These are phyloP conservation scores for Melopsittacus undulatus DNA, from an alignment of 2,797 vertebrate genomes.

Conservation along the genomic window DNA sequence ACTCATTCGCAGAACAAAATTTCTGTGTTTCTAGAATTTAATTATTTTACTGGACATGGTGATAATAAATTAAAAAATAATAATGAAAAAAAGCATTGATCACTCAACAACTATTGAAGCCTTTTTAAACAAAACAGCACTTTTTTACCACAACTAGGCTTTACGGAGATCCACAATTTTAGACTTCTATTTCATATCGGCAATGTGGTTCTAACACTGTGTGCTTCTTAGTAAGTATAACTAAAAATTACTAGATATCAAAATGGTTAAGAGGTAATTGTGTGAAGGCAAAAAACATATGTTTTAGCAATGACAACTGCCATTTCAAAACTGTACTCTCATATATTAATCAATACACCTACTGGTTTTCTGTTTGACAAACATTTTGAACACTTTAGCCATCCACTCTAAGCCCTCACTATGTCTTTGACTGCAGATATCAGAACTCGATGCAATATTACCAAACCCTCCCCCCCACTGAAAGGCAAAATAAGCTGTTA, in stretches of 20 bases:
- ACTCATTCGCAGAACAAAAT: not conserved
- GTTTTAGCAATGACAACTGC: not conserved
- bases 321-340: not conserved
- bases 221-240: not conserved
- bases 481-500: not conserved
- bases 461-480: accelerated
- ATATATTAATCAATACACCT: not conserved
- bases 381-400: not conserved
- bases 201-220: not conserved
- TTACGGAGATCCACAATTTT: not conserved
- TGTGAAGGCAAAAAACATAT: not conserved
- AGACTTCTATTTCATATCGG: not conserved
- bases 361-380: not conserved
- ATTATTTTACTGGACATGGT: not conserved
- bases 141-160: not conserved
- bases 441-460: not conserved
- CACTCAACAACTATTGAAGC: not conserved
- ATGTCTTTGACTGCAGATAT: not conserved
- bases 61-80: not conserved
- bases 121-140: not conserved
- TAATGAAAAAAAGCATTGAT: not conserved
- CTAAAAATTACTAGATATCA: not conserved
- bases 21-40: not conserved
- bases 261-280: not conserved
- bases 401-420: not conserved